A percentile compares a stretch with the other conserved stretches of the same genome.
Evolutionary conservation across 2,113 vertebrate species (phyloP).

Genomic region (Salvelinus namaycush): DNA sequence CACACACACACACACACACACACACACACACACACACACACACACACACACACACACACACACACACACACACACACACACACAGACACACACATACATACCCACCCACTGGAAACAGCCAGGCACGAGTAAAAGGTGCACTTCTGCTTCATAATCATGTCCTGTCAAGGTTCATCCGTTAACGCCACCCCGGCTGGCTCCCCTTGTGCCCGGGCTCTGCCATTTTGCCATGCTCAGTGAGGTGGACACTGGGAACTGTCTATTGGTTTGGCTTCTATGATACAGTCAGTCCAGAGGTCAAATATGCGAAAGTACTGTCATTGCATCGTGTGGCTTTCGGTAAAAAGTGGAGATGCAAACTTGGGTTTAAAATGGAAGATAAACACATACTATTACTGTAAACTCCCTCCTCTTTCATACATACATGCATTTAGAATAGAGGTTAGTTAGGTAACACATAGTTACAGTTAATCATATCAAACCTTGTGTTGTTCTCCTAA

Average conservation of each 20-base stretch:
- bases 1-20: neutral
- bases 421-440: neutral
- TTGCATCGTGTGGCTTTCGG: too few relatives aligned
- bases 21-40: neutral
- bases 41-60: neutral
- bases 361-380: too few relatives aligned
- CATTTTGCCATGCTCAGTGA: neutral
- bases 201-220: neutral
- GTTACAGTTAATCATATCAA: conserved; percentile 58
- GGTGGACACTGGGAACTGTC: neutral
- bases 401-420: too few relatives aligned
- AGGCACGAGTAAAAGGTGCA: conserved; percentile 41
- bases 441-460: conserved; percentile 46
- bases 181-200: conserved; percentile 18
- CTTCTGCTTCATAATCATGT: conserved; percentile 42
- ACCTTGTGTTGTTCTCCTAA: conserved; percentile 46
- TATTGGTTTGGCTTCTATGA: neutral
- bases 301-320: too few relatives aligned
- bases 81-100: neutral
- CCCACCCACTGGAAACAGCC: conserved; percentile 8
- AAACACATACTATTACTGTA: too few relatives aligned
- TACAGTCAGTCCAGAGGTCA: neutral
- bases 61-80: neutral
- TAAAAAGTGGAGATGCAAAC: too few relatives aligned
- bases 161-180: conserved; percentile 47